phyloP scores from a whole-genome alignment of 2,113 vertebrate genomes.

The Passer domesticus region DNA sequence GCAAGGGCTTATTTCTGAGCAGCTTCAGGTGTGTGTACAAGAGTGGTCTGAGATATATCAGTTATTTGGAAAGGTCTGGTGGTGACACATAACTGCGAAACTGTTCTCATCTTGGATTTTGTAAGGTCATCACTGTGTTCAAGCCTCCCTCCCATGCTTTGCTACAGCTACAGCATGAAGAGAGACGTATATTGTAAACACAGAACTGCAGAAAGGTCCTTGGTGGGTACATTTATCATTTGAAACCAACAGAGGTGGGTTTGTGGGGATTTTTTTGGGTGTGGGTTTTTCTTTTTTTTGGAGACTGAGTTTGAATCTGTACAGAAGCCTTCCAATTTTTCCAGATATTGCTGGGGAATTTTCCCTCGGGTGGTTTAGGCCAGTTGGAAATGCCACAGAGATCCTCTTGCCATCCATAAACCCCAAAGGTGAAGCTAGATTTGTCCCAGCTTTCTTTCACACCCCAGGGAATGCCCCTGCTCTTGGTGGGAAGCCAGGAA shows the following conservation, averaged over 20 bases:
- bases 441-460: neutral
- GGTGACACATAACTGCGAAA: neutral
- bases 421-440: neutral
- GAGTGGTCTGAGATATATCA: neutral
- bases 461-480: neutral
- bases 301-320: neutral
- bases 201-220: neutral
- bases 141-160: neutral
- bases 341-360: neutral
- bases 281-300: neutral
- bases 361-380: neutral
- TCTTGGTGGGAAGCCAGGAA: neutral
- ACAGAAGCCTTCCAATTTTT: neutral
- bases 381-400: neutral
- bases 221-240: neutral
- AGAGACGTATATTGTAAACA: neutral
- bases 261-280: neutral
- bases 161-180: neutral
- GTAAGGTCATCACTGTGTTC: neutral
- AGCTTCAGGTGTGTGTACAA: conserved; percentile 9
- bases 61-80: conserved; percentile 38
- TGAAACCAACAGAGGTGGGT: neutral
- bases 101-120: neutral
- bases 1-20: neutral
- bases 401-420: neutral